Percentiles rank a stretch among this genome's conserved stretches.
Conservation (phyloP, 2,113 vertebrate genomes). For the Manacus vitellinus region DNA sequence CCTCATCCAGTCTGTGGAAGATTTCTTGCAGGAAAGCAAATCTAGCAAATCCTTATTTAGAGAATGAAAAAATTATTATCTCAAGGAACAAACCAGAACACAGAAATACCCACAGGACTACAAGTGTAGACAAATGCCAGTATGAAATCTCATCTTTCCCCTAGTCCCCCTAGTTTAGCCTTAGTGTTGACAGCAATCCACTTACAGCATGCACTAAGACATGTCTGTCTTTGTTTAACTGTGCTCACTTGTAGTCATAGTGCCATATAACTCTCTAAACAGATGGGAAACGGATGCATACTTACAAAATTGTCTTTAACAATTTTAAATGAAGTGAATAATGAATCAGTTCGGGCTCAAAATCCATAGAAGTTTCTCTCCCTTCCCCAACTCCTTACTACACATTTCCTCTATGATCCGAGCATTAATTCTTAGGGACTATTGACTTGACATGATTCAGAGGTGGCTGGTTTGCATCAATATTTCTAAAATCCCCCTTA, state of each 20-base stretch:
- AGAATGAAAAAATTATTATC: neutral
- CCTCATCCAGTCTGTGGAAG: neutral
- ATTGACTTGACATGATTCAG: conserved; percentile 59
- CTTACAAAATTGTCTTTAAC: conserved; percentile 49
- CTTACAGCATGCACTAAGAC: conserved; percentile 53
- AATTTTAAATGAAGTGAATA: conserved; percentile 46
- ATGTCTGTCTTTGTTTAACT: conserved; percentile 60
- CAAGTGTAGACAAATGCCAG: neutral
- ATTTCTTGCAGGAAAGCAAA: neutral
- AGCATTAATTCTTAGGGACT: conserved; percentile 34
- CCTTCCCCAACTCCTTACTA: neutral
- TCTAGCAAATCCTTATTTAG: neutral
- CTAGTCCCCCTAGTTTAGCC: neutral
- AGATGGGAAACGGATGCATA: neutral
- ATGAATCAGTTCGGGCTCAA: conserved; percentile 50
- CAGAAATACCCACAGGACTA: neutral
- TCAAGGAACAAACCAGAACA: neutral
- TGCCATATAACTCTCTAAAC: conserved; percentile 41
- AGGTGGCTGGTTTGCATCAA: conserved; percentile 66
- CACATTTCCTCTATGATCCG: neutral
- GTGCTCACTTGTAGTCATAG: conserved; percentile 8
- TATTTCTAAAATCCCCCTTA: conserved; percentile 68
- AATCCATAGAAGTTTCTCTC: conserved; percentile 3
- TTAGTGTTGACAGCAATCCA: conserved; percentile 61
- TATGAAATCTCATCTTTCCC: conserved; percentile 39